A percentile compares a stretch with the other conserved stretches of the same genome.
These are phyloP conservation scores for Ceratina japonica DNA, from an alignment of 1,140 invertebrate genomes.

Conservation along the genomic window DNA sequence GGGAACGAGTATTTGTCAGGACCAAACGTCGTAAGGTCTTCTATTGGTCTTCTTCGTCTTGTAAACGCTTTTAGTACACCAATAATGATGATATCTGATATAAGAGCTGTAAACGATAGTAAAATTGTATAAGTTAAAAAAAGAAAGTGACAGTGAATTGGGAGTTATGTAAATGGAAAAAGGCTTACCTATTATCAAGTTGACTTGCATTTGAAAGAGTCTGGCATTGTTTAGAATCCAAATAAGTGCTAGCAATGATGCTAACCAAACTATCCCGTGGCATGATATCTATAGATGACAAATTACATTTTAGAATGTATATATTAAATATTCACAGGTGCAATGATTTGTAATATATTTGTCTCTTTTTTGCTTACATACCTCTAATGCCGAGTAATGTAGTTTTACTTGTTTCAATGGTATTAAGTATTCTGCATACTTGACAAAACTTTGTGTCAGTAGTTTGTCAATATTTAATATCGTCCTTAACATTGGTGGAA, in stretches of 20 bases:
- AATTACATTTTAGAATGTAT: conserved; percentile 25
- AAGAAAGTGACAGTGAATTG: conserved; percentile 11
- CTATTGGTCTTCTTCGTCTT: conserved; percentile 86
- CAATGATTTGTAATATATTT: background rate
- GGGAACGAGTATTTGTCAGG: conserved; percentile 97
- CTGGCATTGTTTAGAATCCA: conserved; percentile 84
- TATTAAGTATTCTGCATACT: conserved; percentile 80
- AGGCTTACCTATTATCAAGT: conserved; percentile 88
- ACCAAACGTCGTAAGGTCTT: conserved; percentile 81
- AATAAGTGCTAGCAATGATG: conserved; percentile 85
- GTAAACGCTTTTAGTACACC: conserved; percentile 90
- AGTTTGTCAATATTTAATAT: conserved; percentile 82
- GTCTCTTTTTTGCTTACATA: conserved; percentile 67
- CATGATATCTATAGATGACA: conserved; percentile 86
- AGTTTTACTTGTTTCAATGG: conserved; percentile 81
- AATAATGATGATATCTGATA: conserved; percentile 92
- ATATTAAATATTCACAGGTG: background rate
- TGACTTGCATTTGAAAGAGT: conserved; percentile 89
- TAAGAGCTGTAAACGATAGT: conserved; percentile 84
- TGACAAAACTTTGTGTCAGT: conserved; percentile 83
- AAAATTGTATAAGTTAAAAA: background rate
- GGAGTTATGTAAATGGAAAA: too few relatives aligned
- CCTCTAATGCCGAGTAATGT: conserved; percentile 86
- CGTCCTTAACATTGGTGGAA: conserved; percentile 80
- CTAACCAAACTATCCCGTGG: conserved; percentile 93